Base-by-base conservation (phyloP, 2,113 vertebrate genomes). In the Panurus biarmicus region DNA sequence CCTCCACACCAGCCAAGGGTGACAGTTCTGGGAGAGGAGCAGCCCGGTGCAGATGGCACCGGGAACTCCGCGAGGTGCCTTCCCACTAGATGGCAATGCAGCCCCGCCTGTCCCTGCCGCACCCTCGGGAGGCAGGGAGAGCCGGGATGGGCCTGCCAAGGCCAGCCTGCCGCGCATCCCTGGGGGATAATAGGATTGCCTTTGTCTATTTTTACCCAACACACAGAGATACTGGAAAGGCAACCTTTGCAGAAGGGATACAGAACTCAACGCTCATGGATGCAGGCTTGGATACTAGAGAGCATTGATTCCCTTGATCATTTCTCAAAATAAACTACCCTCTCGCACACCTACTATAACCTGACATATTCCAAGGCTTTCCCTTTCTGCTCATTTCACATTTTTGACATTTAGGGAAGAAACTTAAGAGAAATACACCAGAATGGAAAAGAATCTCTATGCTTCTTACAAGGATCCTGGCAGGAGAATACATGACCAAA, bases 31-130 rank as follows among this genome's bases (percentile, higher is more conserved):
- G 87, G 58, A 86, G 70, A 78, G 80, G 56, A 12, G 42, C 25
- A 17, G 79, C 65, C 9, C 10, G 0, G 12, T 29, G 36, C 86
- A 89, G 89, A 91, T 83, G 90, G 87, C 75, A 64, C 14, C 16
- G 3, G 50, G n/a, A 61, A 44, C 84, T 70, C 47, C 5, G 1
- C 23, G 35, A 89, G 5, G 14, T 82, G 67, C 92, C 88, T 79
- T 90, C 89, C 94, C 96, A 61, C 94, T 95, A 96, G 95, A 96
- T 96, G 96, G 95, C 91, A 91, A 95, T 35, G 26, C 90, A 83
- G 90, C 78, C 56, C 62, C n/a, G 64, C 2, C 78, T 35, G 65
- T 76, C 29, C 75, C 66, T 42, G 77, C 71, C 35, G 44, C 81
- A 36, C 81, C 89, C 42, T 11, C 20, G 24, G n/a, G 50, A 64